Base-by-base conservation (phyloP, 2,113 vertebrate genomes). In the Rutilus rutilus region DNA sequence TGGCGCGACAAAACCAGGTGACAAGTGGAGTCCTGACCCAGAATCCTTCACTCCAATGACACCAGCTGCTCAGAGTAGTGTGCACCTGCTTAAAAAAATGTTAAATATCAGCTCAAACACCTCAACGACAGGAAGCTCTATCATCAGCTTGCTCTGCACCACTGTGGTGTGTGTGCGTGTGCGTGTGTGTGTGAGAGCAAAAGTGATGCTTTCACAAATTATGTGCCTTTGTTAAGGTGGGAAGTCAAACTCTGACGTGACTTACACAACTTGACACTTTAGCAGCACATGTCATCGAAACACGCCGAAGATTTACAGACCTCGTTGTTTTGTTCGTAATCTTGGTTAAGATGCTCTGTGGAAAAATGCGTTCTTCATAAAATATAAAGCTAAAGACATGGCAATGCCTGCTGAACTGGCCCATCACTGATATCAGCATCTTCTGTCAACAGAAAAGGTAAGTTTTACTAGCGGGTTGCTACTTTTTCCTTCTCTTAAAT, bases 81-180 rank as follows among this genome's bases (percentile, higher is more conserved):
- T 89, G 90, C 94, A 95, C 92, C 94, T 95, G 94, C 67, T 85
- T 83, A 85, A 84, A 88, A 42, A 89, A 82, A 64, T 39, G 47
- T 82, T 88, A 87, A 90, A 92, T 88, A 90, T 91, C 91, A 93
- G 89, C 88, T 88, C 90, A 90, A 92, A 89, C 86, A 78, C 90
- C 83, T 91, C 91, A 95, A 95, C 94, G 94, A 94, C 94, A 94
- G 94, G 94, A 95, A 95, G 88, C 91, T 81, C 89, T 90, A 90
- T 87, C 89, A 85, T 90, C 88, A 17, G 86, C 89, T 88, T 81
- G 83, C 86, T 82, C 86, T 92, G 45, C 81, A 85, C 88, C 52
- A 27, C 77, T 73, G 74, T 76, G 79, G 78, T 85, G 88, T 78
- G 45, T 21, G 82, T 30, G 30, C 30, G 39, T 78, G 71, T 27